Percentiles rank a stretch among this genome's conserved stretches.
Evolutionary conservation across 2,113 vertebrate genomes (phyloP).

Genomic region (Ursus arctos): DNA sequence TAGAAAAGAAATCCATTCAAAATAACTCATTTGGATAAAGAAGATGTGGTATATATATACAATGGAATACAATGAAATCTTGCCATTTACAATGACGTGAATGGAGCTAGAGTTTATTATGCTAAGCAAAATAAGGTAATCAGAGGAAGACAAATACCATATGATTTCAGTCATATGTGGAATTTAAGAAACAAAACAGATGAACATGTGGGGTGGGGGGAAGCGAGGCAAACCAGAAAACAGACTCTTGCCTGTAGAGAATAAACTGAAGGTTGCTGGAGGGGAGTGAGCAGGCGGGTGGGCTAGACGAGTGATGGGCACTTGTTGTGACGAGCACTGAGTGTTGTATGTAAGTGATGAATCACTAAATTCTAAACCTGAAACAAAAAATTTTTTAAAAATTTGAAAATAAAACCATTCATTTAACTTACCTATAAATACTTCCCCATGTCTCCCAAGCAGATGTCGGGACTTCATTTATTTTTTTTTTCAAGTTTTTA

Average conservation of each 20-base stretch:
- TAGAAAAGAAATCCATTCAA: background rate
- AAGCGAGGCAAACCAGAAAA: background rate
- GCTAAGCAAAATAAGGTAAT: background rate
- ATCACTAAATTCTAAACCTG: background rate
- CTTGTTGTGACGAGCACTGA: background rate
- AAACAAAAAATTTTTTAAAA: background rate
- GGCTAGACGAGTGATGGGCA: background rate
- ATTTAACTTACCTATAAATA: background rate
- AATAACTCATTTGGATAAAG: background rate
- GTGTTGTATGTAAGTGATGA: background rate
- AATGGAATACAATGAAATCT: background rate
- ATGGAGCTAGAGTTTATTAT: background rate
- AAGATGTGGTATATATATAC: background rate
- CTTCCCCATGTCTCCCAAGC: background rate
- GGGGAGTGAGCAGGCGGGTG: background rate
- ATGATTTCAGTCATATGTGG: background rate
- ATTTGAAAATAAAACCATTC: background rate
- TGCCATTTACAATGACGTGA: background rate
- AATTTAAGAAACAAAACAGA: background rate
- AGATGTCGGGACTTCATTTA: background rate
- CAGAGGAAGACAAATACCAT: background rate
- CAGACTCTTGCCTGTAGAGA: background rate
- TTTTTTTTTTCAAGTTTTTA: background rate
- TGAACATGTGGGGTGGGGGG: background rate
- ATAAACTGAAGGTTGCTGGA: background rate